A percentile compares a stretch with the other conserved stretches of the same genome.
phyloP scores from a whole-genome alignment of 1,140 invertebrate genomes.

The Octopus sinensis region DNA sequence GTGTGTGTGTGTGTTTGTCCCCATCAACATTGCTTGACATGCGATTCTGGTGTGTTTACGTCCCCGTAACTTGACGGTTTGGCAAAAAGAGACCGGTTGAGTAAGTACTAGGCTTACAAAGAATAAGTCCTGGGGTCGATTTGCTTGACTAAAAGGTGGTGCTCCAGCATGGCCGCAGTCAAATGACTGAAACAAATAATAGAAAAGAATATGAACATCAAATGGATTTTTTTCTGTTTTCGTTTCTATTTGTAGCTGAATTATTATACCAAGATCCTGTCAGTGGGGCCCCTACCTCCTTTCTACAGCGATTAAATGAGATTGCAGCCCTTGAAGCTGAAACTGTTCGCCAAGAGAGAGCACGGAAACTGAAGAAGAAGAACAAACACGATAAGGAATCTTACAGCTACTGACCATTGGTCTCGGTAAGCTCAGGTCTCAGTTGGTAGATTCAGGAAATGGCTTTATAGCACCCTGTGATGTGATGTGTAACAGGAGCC shows the following conservation, averaged over 20 bases:
- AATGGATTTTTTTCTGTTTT: background rate
- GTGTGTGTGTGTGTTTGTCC: too few relatives aligned
- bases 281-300: slow-evolving; percentile 38
- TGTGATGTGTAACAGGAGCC: too few relatives aligned
- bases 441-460: background rate
- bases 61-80: too few relatives aligned
- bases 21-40: too few relatives aligned
- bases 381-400: slow-evolving; percentile 41
- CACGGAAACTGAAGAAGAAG: slow-evolving; percentile 48
- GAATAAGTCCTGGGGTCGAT: too few relatives aligned
- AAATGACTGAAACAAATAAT: too few relatives aligned
- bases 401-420: slow-evolving; percentile 19
- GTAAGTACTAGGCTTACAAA: too few relatives aligned
- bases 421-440: background rate
- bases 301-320: slow-evolving; percentile 47
- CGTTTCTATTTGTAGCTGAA: slow-evolving; percentile 29
- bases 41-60: too few relatives aligned
- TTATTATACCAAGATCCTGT: slow-evolving; percentile 45
- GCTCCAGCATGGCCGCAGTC: too few relatives aligned
- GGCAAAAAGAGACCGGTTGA: too few relatives aligned
- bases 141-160: too few relatives aligned
- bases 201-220: background rate
- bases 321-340: slow-evolving; percentile 46
- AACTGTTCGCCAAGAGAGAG: slow-evolving; percentile 47
- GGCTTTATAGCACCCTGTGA: too few relatives aligned